Conservation (phyloP, 30 jellyfish, hydroid and myxozoan species). For the Euphysa ruthae region DNA sequence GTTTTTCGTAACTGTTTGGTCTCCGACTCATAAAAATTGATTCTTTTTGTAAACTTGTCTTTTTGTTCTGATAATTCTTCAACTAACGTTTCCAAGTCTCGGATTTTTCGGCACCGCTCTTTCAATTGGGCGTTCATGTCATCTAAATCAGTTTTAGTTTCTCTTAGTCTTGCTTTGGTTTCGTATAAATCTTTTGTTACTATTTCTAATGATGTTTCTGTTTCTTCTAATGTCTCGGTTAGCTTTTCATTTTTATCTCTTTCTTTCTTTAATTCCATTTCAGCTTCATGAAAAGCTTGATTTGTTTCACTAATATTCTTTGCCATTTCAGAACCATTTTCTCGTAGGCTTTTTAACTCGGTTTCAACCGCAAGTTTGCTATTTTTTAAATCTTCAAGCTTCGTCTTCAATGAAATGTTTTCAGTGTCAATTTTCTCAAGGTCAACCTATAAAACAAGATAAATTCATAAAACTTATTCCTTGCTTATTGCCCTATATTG, state of each 20-base stretch:
- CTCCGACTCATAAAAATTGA: slow-evolving; percentile 46
- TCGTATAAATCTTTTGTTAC: slow-evolving; percentile 32
- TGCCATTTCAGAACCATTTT: slow-evolving; percentile 40
- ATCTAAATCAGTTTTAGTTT: slow-evolving; percentile 40
- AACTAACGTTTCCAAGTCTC: slow-evolving; percentile 45
- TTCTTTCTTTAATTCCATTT: slow-evolving; percentile 34
- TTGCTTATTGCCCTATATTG: no score
- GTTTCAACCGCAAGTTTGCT: slow-evolving; percentile 36
- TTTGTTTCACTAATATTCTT: slow-evolving; percentile 38
- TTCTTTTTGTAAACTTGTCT: slow-evolving; percentile 10
- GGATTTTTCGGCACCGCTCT: slow-evolving; percentile 45
- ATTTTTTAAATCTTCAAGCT: slow-evolving; percentile 35
- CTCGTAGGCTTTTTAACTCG: slow-evolving; percentile 43
- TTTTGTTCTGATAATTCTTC: slow-evolving; percentile 12
- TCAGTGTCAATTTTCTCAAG: no score
- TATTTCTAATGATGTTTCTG: slow-evolving; percentile 62
- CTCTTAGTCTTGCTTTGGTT: slow-evolving; percentile 31
- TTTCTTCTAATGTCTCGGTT: slow-evolving; percentile 55
- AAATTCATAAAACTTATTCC: no score
- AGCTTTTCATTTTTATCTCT: slow-evolving; percentile 34
- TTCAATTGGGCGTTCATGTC: slow-evolving; percentile 37
- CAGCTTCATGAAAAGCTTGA: slow-evolving; percentile 51
- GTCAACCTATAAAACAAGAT: no score
- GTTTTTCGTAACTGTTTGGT: slow-evolving; percentile 36
- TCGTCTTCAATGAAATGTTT: no score